Percentiles rank a stretch among this genome's conserved stretches.
Evolutionary conservation across 2,113 vertebrate species (phyloP).

Genomic region (Circaetus gallicus): DNA sequence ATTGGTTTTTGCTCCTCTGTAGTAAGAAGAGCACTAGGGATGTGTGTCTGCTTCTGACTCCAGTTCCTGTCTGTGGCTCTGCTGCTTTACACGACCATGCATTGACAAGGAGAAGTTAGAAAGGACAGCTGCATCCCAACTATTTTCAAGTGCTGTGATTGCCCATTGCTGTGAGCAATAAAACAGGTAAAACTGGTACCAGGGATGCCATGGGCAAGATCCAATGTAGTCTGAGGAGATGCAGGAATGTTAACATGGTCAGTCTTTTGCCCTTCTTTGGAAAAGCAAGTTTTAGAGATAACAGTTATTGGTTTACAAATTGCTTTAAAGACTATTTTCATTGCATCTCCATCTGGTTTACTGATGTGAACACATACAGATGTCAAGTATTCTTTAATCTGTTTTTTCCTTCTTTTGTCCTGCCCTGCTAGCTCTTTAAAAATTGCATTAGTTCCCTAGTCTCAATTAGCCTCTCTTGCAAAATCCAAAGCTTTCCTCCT

Average conservation of each 20-base stretch:
- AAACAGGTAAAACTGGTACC: neutral
- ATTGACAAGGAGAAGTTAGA: neutral
- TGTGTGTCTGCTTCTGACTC: neutral
- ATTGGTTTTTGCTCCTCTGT: neutral
- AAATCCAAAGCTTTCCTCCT: neutral
- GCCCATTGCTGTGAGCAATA: neutral
- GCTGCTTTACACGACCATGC: rapidly evolving
- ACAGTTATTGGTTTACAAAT: neutral
- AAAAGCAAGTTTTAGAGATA: neutral
- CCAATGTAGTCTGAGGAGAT: rapidly evolving
- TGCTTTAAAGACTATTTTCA: neutral
- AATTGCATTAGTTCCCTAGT: neutral
- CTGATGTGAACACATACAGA: neutral
- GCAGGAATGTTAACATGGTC: neutral
- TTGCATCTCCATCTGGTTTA: neutral
- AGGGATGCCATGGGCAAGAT: neutral
- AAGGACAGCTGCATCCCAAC: neutral
- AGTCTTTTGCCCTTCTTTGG: neutral
- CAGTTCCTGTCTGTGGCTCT: neutral
- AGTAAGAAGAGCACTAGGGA: neutral
- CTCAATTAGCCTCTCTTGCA: neutral
- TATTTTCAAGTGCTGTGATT: neutral
- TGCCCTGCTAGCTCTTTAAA: neutral
- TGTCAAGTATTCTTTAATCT: neutral
- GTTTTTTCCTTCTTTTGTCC: neutral